These are phyloP conservation scores for Eulemur mongoz DNA, from an alignment of 2,797 vertebrate genomes.

Conservation along the genomic window DNA sequence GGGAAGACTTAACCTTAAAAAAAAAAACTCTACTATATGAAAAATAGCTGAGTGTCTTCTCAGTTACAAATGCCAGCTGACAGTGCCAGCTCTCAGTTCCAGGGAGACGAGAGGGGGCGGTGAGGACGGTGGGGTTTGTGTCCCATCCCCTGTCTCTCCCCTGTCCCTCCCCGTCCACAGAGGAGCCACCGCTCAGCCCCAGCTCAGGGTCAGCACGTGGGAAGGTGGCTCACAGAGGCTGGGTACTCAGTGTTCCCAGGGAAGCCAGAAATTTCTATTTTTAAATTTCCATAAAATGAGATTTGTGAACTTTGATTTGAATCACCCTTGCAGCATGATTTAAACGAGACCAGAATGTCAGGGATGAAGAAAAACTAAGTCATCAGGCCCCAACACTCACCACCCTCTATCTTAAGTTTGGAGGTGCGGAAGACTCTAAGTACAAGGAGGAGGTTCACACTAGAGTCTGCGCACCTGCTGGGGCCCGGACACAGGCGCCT, in stretches of 20 bases:
- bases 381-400: background rate
- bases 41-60: fast-evolving
- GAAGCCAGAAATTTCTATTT: background rate
- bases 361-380: background rate
- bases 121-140: background rate
- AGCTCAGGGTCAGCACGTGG: background rate
- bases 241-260: background rate
- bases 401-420: background rate
- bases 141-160: too few species aligned
- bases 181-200: background rate
- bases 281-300: background rate
- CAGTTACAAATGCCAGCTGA: background rate
- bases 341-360: background rate
- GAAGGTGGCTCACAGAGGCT: fast-evolving
- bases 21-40: background rate
- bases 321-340: background rate
- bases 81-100: too few species aligned
- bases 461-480: fast-evolving
- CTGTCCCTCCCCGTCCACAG: too few species aligned
- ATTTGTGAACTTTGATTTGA: background rate
- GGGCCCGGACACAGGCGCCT: background rate
- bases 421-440: background rate
- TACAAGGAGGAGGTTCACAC: too few species aligned
- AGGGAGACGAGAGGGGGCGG: too few species aligned
- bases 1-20: background rate